These are phyloP conservation scores for Pelmatolapia mariae DNA, from an alignment of 2,113 vertebrate species.

Conservation along the genomic window DNA sequence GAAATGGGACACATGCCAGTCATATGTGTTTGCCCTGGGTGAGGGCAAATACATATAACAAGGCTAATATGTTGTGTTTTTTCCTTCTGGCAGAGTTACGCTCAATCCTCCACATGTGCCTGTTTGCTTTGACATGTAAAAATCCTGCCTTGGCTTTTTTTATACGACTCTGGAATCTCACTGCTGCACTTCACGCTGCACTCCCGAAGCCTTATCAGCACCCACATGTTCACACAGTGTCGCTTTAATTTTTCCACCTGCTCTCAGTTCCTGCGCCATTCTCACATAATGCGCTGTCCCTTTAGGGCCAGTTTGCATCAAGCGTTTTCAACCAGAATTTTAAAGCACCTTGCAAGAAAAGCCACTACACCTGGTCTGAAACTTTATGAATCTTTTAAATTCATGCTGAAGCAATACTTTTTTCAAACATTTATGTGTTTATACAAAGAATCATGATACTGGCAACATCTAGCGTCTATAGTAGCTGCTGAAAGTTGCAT, in stretches of 20 bases:
- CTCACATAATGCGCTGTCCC: not conserved
- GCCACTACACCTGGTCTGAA: not conserved
- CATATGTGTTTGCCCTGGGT: not conserved
- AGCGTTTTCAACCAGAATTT: not conserved
- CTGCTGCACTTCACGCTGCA: not conserved
- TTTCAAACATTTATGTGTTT: not conserved
- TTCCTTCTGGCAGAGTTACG: not conserved
- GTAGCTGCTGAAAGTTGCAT: not conserved
- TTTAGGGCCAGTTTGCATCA: not conserved
- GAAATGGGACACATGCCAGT: not conserved
- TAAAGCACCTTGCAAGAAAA: not conserved
- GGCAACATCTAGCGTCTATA: not conserved
- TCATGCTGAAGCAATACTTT: not conserved
- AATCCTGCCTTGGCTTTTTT: conserved; percentile 31
- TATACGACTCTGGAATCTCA: conserved; percentile 9
- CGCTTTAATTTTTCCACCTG: conserved; percentile 21
- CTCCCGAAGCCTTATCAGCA: not conserved
- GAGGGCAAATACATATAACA: not conserved
- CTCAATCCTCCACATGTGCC: conserved; percentile 23
- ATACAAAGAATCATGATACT: not conserved
- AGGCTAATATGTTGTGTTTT: not conserved
- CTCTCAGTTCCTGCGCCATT: not conserved
- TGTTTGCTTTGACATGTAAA: conserved; percentile 27
- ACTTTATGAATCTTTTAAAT: not conserved
- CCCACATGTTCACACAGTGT: not conserved